These are phyloP conservation scores for Saguinus midas DNA, from an alignment of 2,113 vertebrate species.

Conservation along the genomic window DNA sequence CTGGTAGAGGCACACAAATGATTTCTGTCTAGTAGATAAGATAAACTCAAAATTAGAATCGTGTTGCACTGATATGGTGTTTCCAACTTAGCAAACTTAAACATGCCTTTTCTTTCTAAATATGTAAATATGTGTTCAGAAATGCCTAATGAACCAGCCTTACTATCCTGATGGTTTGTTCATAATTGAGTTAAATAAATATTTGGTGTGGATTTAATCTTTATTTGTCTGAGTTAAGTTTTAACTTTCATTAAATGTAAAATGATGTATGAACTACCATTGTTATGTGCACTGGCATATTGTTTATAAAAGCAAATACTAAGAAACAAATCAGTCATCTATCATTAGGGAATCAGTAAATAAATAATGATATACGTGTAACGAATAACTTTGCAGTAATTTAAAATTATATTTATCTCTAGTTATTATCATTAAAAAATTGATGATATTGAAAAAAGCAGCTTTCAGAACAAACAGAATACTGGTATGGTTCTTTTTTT, in stretches of 20 bases:
- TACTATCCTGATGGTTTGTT: neutral
- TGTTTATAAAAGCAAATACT: neutral
- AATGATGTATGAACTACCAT: neutral
- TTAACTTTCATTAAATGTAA: slow-evolving; percentile 21
- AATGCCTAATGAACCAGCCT: neutral
- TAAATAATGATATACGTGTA: neutral
- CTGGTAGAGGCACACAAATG: neutral
- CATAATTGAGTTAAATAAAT: neutral
- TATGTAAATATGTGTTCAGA: neutral
- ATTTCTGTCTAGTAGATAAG: neutral
- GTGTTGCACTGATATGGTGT: neutral
- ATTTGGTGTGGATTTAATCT: neutral
- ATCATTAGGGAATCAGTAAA: neutral
- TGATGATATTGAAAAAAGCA: neutral
- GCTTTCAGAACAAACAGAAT: neutral
- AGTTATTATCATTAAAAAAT: neutral
- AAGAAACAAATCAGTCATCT: neutral
- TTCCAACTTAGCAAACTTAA: neutral
- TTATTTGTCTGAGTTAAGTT: neutral
- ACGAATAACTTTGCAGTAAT: neutral
- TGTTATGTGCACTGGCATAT: neutral
- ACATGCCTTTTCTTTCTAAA: neutral
- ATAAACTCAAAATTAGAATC: neutral
- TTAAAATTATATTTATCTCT: neutral
- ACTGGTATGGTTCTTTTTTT: neutral